Percentiles rank a stretch among this genome's conserved stretches.
phyloP scores from a whole-genome alignment of 2,888 invertebrate genomes.

The Tupiocoris notatus region DNA sequence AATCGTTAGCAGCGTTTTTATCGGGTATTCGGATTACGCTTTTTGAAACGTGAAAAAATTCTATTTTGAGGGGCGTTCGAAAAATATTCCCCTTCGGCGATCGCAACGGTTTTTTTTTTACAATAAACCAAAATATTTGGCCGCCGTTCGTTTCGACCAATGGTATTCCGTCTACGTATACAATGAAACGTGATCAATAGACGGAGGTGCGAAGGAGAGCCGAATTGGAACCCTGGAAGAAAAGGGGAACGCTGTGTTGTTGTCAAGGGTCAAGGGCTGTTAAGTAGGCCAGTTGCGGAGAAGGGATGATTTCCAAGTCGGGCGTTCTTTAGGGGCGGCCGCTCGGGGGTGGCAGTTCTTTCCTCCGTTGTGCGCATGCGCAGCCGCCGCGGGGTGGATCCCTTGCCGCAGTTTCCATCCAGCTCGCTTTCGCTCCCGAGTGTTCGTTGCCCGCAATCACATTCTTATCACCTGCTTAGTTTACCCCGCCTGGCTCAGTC shows the following conservation, averaged over 20 bases:
- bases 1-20: no score
- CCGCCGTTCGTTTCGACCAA: background rate
- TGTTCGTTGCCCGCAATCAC: slow-evolving; percentile 33
- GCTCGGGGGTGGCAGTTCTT: slow-evolving; percentile 5
- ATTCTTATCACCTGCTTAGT: slow-evolving; percentile 39
- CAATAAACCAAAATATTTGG: background rate
- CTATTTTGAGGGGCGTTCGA: background rate
- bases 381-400: slow-evolving; percentile 34
- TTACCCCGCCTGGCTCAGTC: slow-evolving; percentile 19
- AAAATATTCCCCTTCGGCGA: no score
- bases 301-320: slow-evolving; percentile 28
- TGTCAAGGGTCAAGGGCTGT: slow-evolving; percentile 41
- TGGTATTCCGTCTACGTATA: background rate
- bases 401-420: slow-evolving; percentile 44
- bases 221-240: background rate
- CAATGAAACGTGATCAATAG: slow-evolving; percentile 28
- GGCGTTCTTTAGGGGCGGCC: no score
- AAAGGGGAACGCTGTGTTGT: slow-evolving; percentile 18
- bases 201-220: slow-evolving; percentile 1
- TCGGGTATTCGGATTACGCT: no score
- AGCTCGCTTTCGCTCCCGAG: slow-evolving; percentile 10
- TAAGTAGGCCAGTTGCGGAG: slow-evolving; percentile 37
- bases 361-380: slow-evolving; percentile 30
- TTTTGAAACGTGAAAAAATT: no score
- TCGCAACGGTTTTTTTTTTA: no score